phyloP scores from a whole-genome alignment of 2,888 invertebrate genomes.

The Gastrophysa polygoni region DNA sequence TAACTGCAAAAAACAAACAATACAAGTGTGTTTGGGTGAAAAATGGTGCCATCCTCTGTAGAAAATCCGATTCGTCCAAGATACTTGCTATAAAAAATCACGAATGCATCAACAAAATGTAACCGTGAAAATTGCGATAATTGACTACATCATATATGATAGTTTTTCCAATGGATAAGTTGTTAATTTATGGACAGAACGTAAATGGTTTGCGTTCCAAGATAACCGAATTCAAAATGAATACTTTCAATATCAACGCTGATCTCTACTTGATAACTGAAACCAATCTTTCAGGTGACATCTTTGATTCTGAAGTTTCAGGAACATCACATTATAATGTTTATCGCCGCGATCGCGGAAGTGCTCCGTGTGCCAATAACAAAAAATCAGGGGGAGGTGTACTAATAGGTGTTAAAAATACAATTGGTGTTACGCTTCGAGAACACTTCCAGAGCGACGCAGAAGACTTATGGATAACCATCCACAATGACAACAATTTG shows the following conservation, averaged over 20 bases:
- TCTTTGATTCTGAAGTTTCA: neutral
- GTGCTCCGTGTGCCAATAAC: neutral
- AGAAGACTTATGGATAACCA: constrained; percentile 6
- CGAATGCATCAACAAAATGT: neutral
- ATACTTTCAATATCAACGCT: neutral
- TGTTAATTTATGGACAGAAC: constrained; percentile 9
- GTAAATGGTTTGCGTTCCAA: constrained; percentile 9
- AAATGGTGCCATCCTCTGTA: constrained; percentile 3
- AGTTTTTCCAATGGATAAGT: constrained; percentile 6
- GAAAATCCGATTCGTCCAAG: neutral
- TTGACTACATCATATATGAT: neutral
- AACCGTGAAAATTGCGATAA: neutral
- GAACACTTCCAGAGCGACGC: neutral
- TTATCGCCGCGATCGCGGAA: constrained; percentile 8
- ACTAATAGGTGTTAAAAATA: constrained; percentile 3
- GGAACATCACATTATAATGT: neutral
- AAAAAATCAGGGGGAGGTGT: constrained; percentile 12
- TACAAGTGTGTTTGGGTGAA: constrained; percentile 7
- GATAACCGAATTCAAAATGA: neutral
- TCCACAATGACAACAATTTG: neutral
- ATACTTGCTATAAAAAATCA: neutral
- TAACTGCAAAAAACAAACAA: constrained; percentile 2
- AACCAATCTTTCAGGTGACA: neutral
- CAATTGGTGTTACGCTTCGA: constrained; percentile 1
- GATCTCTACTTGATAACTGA: constrained; percentile 6